A percentile compares a stretch with the other conserved stretches of the same genome.
phyloP scores from a whole-genome alignment of 1,140 invertebrate species.

The Micrasema longulum region DNA sequence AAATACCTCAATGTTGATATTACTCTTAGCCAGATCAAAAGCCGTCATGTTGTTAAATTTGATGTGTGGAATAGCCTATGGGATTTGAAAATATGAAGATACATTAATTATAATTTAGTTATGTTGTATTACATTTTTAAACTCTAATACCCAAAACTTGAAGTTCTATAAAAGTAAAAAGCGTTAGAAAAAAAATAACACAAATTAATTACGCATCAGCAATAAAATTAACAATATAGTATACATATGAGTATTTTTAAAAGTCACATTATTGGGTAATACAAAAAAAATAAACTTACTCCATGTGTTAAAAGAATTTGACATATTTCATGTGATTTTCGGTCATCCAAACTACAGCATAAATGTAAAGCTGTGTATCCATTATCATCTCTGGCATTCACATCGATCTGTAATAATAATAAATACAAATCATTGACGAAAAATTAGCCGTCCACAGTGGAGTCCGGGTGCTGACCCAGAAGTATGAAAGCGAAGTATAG shows the following conservation, averaged over 20 bases:
- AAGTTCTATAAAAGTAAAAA: too few species aligned
- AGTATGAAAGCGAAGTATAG: too few species aligned
- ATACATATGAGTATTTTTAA: background rate
- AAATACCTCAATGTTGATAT: constrained; percentile 25
- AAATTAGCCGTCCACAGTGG: too few species aligned
- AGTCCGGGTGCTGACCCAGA: too few species aligned
- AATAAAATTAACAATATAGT: background rate
- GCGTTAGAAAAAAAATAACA: background rate
- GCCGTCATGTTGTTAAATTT: constrained; percentile 13
- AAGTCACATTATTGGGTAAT: background rate
- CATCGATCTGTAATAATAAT: constrained; percentile 21
- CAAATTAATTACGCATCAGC: background rate
- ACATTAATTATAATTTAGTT: background rate
- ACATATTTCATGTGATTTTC: constrained; percentile 10
- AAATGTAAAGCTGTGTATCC: constrained; percentile 30
- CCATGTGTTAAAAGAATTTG: constrained; percentile 2
- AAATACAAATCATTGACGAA: too few species aligned
- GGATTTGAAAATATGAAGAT: constrained; percentile 7
- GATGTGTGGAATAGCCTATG: constrained; percentile 18
- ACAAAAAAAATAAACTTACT: constrained; percentile 10
- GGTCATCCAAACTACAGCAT: background rate
- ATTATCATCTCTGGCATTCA: background rate
- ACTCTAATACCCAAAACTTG: too few species aligned
- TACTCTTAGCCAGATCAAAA: constrained; percentile 36
- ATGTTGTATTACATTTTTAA: too few species aligned